A percentile compares a stretch with the other conserved stretches of the same genome.
Conservation (phyloP, 37 sponge, comb jelly and placozoan genomes). For the Ianthella basta region DNA sequence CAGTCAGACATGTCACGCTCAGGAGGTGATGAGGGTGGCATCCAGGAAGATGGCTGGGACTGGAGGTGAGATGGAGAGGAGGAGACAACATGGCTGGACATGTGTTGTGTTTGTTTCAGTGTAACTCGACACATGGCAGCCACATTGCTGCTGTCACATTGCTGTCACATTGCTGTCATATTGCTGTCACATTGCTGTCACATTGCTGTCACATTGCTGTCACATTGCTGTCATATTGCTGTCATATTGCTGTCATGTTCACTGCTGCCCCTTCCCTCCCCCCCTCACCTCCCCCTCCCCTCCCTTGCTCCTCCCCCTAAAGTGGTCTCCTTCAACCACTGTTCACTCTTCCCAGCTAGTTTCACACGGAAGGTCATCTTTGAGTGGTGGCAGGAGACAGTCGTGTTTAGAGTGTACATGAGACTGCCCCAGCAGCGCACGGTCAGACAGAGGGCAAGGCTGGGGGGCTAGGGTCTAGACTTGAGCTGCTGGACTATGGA, state of each 20-base stretch:
- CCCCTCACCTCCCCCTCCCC: background rate
- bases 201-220: background rate
- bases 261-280: background rate
- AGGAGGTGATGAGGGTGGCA: slow-evolving; percentile 63
- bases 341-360: slow-evolving; percentile 63
- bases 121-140: too few species aligned
- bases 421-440: slow-evolving; percentile 47
- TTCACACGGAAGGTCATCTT: slow-evolving; percentile 45
- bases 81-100: too few species aligned
- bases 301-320: background rate
- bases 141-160: too few species aligned
- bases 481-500: background rate
- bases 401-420: slow-evolving; percentile 64
- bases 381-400: slow-evolving; percentile 53
- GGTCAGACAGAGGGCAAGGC: slow-evolving; percentile 15
- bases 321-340: slow-evolving; percentile 67
- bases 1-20: background rate
- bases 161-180: too few species aligned
- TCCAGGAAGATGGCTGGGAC: slow-evolving; percentile 51
- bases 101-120: background rate
- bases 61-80: slow-evolving; percentile 37
- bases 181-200: background rate
- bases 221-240: background rate
- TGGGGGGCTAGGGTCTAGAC: too few species aligned
- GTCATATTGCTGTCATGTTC: background rate